Evolutionary conservation across 1,140 invertebrate genomes (phyloP).

Genomic region (Drosophila simulans): DNA sequence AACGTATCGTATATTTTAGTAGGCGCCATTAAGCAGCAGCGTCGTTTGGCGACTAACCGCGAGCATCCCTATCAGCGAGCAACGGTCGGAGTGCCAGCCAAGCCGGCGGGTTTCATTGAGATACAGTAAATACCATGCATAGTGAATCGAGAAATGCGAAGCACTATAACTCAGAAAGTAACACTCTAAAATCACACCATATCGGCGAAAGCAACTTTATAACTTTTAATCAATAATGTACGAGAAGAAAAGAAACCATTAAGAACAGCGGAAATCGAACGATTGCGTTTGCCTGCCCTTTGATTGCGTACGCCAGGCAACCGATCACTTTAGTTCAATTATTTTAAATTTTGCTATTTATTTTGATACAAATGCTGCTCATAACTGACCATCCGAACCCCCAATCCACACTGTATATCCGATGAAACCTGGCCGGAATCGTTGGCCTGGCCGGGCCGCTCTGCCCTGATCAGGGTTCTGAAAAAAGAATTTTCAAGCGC

Average conservation of each 20-base stretch:
- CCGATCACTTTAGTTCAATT: slow-evolving; percentile 51
- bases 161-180: slow-evolving; percentile 14
- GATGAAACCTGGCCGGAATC: slow-evolving; percentile 69
- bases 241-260: background rate
- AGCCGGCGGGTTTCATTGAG: slow-evolving; percentile 84
- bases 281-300: slow-evolving; percentile 6
- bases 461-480: slow-evolving; percentile 73
- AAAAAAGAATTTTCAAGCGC: slow-evolving; percentile 70
- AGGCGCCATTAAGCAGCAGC: slow-evolving; percentile 87
- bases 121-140: slow-evolving; percentile 63
- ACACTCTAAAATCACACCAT: slow-evolving; percentile 4
- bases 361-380: slow-evolving; percentile 34
- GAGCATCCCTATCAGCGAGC: slow-evolving; percentile 97
- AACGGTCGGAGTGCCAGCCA: slow-evolving; percentile 91
- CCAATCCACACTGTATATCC: slow-evolving; percentile 24
- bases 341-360: slow-evolving; percentile 46
- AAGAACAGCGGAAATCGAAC: slow-evolving; percentile 2
- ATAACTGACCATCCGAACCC: background rate
- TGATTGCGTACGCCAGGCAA: slow-evolving; percentile 17
- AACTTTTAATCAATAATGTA: slow-evolving; percentile 4
- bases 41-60: slow-evolving; percentile 90
- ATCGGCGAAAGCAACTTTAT: slow-evolving; percentile 6
- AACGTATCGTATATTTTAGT: slow-evolving; percentile 85
- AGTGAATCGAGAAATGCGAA: slow-evolving; percentile 46
- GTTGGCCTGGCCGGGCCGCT: slow-evolving; percentile 72